Base-by-base conservation (phyloP, 2,797 vertebrate species). In the Malacoraja senta region DNA sequence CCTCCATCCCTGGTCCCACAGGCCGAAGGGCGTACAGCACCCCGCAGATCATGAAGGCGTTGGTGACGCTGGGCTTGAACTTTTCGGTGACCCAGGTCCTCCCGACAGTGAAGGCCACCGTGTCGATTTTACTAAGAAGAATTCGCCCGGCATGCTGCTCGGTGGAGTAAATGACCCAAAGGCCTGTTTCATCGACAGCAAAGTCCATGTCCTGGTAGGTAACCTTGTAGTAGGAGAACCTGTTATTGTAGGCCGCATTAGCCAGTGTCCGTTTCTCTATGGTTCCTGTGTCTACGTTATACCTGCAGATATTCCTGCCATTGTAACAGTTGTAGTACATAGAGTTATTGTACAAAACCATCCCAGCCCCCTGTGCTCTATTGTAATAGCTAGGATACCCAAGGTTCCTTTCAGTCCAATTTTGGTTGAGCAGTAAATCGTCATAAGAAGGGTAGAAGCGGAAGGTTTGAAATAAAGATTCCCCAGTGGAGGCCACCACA, bases 91-190 rank as follows among this genome's bases (percentile, higher is more conserved):
- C 4, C 95, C 95, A 96, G 65, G 94, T 95, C 79, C 94, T 76
- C 76, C 94, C 94, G 19, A 94, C 94, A 1, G 91, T 93, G 1
- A 96, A 65, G 35, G 93, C 94, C n/a, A 81, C 91, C 10, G 91
- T 65, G 44, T 95, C 93, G 78, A 96, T 93, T 86, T 4, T 93
- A 90, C 96, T 96, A 1, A 97, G 78, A 38, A 96, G 93, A 3
- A 97, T 94, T 93, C 96, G 97, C 8, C 97, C 97, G 19, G 94
- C 96, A 80, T 95, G 95, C 2, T 93, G 84, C 8, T 95, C 96
- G 0, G 96, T 96, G 29, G 96, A 96, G 44, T 96, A 97, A 35
- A 97, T 95, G 32, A 97, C 95, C 97, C 96, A 98, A 61, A 97
- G 93, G 0, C 96, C 96, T 26, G 94, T 95, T 94, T 98, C 97